These are phyloP conservation scores for Glandiceps talaboti DNA, from an alignment of 53 echinoderm and acorn worm genomes.

Conservation along the genomic window DNA sequence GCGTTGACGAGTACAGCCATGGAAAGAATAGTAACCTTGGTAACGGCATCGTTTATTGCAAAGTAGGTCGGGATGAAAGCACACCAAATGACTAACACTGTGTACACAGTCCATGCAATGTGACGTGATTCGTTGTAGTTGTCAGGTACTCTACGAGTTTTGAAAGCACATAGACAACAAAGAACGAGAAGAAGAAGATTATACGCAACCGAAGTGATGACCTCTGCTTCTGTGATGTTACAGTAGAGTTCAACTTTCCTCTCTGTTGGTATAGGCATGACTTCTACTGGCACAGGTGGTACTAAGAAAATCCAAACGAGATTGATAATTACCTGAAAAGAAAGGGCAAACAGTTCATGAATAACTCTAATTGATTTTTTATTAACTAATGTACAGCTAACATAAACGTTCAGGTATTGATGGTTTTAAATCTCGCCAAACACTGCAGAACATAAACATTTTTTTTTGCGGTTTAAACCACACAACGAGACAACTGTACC, in stretches of 20 bases:
- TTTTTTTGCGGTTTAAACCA: no score
- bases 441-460: no score
- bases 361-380: no score
- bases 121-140: not conserved
- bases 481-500: no score
- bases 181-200: not conserved
- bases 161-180: not conserved
- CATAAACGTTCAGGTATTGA: no score
- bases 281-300: constrained; percentile 13
- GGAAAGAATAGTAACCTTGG: not conserved
- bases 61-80: not conserved
- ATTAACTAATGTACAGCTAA: no score
- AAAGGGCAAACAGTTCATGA: no score
- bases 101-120: not conserved
- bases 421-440: no score
- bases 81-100: not conserved
- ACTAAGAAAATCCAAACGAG: constrained; percentile 10
- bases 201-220: constrained; percentile 13
- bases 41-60: not conserved
- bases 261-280: constrained; percentile 1
- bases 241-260: constrained; percentile 12
- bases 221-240: constrained; percentile 12
- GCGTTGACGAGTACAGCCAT: not conserved
- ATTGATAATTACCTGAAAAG: constrained; percentile 14
- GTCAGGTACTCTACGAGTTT: not conserved